phyloP scores from a whole-genome alignment of 2,888 invertebrate genomes.

The Pyrocoelia pectoralis region DNA sequence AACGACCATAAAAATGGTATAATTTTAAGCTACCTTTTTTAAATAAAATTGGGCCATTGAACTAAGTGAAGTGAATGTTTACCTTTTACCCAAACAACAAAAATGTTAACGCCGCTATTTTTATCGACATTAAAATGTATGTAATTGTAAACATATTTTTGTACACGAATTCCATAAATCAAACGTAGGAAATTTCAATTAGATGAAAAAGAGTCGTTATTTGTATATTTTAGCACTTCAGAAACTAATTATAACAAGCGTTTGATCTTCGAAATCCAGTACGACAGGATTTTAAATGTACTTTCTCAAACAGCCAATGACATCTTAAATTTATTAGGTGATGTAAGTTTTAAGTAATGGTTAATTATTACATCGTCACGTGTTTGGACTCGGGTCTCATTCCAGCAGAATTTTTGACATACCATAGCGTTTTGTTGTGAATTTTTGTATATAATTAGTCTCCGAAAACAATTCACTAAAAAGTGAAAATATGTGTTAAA shows the following conservation, averaged over 20 bases:
- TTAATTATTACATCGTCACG: constrained; percentile 1
- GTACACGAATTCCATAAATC: not conserved
- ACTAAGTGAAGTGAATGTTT: constrained; percentile 8
- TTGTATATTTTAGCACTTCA: not conserved
- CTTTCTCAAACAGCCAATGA: constrained; percentile 4
- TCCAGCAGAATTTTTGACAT: too few relatives aligned
- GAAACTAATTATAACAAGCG: not conserved
- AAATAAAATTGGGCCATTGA: constrained; percentile 7
- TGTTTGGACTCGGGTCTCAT: too few relatives aligned
- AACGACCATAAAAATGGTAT: not conserved
- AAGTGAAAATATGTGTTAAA: too few relatives aligned
- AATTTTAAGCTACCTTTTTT: not conserved
- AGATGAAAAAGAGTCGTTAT: not conserved
- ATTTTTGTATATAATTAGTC: too few relatives aligned
- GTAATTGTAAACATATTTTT: not conserved
- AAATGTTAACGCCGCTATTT: not conserved
- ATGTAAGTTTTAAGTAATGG: not conserved
- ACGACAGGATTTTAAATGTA: not conserved
- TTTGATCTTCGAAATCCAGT: constrained; percentile 7
- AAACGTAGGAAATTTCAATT: not conserved
- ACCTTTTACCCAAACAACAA: constrained; percentile 7
- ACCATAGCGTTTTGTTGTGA: too few relatives aligned
- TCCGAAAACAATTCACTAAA: too few relatives aligned
- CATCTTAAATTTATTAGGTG: constrained; percentile 7
- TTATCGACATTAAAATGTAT: not conserved